Conservation (phyloP, 2,888 invertebrate species). For the Magallana nippona region DNA sequence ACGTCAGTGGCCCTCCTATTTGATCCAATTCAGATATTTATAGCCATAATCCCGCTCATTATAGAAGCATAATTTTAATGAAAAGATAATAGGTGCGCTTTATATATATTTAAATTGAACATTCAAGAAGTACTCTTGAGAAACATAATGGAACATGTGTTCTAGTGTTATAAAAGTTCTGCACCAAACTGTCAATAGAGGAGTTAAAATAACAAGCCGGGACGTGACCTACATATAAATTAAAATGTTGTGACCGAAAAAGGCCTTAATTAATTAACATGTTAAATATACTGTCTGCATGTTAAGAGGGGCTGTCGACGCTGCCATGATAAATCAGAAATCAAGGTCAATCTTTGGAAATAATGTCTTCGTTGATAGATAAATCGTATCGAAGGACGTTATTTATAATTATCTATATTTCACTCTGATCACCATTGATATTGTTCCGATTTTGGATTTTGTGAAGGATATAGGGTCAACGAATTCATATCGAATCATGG, state of each 20-base stretch:
- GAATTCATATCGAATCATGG: neutral
- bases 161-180: neutral
- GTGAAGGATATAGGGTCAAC: neutral
- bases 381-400: neutral
- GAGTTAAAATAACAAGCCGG: neutral
- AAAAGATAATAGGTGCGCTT: neutral
- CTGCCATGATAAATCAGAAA: neutral
- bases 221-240: slow-evolving; percentile 17
- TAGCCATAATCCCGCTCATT: neutral
- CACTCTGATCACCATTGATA: neutral
- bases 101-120: neutral
- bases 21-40: neutral
- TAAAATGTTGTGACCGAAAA: slow-evolving; percentile 14
- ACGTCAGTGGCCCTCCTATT: neutral
- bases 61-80: slow-evolving; percentile 12
- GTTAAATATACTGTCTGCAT: slow-evolving; percentile 19
- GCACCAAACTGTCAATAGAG: neutral
- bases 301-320: slow-evolving; percentile 13
- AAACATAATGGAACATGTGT: neutral
- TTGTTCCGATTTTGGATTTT: neutral
- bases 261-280: slow-evolving; percentile 1
- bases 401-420: neutral
- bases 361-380: neutral
- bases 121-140: neutral
- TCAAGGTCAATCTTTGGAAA: slow-evolving; percentile 6